phyloP scores from a whole-genome alignment of 2,113 vertebrate genomes.

The Odobenus rosmarus region DNA sequence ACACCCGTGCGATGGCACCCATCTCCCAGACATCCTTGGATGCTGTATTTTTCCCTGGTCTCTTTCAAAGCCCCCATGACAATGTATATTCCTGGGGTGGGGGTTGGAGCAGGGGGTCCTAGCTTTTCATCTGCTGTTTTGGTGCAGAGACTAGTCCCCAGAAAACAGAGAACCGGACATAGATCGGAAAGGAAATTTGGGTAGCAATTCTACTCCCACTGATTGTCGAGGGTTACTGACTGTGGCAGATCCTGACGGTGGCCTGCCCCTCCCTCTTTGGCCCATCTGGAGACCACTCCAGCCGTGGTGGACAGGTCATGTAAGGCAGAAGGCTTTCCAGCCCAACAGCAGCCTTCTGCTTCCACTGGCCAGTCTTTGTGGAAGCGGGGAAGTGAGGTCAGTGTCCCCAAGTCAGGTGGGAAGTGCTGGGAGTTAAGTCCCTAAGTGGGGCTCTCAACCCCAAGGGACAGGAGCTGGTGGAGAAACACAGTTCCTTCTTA shows the following conservation, averaged over 20 bases:
- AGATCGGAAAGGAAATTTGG: neutral
- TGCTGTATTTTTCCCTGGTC: fast-evolving
- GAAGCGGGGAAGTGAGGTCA: neutral
- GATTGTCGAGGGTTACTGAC: neutral
- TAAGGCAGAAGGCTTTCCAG: too few relatives aligned
- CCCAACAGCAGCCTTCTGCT: too few relatives aligned
- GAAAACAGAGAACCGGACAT: too few relatives aligned
- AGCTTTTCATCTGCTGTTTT: neutral
- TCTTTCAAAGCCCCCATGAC: fast-evolving
- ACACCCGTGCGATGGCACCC: neutral
- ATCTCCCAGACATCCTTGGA: neutral
- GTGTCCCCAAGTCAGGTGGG: neutral
- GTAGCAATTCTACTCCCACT: fast-evolving
- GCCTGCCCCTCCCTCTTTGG: fast-evolving
- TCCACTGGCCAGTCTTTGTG: too few relatives aligned
- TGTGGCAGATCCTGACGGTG: fast-evolving
- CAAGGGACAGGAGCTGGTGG: too few relatives aligned
- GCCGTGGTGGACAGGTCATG: fast-evolving
- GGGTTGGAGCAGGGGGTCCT: neutral
- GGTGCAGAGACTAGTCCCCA: neutral
- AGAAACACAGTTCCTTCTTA: neutral
- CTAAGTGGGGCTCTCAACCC: fast-evolving
- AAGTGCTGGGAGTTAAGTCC: fast-evolving
- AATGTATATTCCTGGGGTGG: fast-evolving
- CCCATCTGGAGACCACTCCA: fast-evolving